Evolutionary conservation across 2,113 vertebrate species (phyloP), one percentile per base, ranked within the genome.

Genomic region (Chunga burmeisteri): DNA sequence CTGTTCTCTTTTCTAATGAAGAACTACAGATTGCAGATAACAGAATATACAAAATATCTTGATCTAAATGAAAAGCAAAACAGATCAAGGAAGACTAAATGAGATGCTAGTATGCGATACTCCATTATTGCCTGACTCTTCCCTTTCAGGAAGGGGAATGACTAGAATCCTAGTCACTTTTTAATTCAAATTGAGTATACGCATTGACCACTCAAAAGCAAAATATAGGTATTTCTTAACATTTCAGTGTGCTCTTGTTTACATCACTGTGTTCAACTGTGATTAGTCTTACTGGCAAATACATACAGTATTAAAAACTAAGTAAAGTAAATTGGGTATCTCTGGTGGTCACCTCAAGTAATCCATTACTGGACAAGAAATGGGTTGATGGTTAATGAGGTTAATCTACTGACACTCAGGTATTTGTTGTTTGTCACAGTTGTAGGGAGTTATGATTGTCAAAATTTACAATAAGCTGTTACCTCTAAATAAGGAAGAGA

Each of bases 1-100:
- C 38, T 93, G 71, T 67, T 93, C 61, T 70, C 34, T 67, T 92
- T 85, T 70, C 40, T 92, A 75, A 94, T 79, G 20, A 92, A 49
- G 34, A 93, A 59, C 40, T 72, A 68, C 34, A 88, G 42, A 91
- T 66, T 44, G 79, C 22, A 96, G 58, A 73, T 46, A 91, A 90
- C 8, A 72, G 19, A 90, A 82, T 59, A 85, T 36, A 63, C 6
- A 77, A 83, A 73, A 82, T 73, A 86, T 42, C 73, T 81, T 85
- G 34, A 93, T 86, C 73, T 90, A 94, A 88, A 90, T 70, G n/a
- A 92, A 93, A 80, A 86, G 36, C 9, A 93, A 63, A 90, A 74
- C 9, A 59, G 55, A 92, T 44, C 29, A 93, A 86, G 63, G 70
- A 84, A 86, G 53, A 70, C 56, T 61, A 80, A 72, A 92, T 67